Conservation (phyloP, 2,113 vertebrate genomes). For the Hystrix brachyura region DNA sequence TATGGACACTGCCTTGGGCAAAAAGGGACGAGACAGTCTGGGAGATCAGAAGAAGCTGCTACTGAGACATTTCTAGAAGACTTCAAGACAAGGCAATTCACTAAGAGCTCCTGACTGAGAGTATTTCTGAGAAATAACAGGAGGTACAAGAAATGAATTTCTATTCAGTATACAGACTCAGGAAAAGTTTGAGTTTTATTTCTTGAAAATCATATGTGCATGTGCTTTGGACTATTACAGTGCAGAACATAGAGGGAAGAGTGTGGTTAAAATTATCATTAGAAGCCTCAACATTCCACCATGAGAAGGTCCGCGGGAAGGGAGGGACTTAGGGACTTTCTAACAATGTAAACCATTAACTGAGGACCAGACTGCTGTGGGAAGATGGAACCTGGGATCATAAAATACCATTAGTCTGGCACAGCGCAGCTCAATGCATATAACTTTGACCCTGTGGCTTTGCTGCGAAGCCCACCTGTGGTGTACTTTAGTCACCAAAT, state of each 20-base stretch:
- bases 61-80: slow-evolving; percentile 15
- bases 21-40: neutral
- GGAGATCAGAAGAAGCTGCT: neutral
- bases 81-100: neutral
- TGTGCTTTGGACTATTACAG: slow-evolving; percentile 15
- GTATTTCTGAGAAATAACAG: slow-evolving; percentile 47
- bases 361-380: neutral
- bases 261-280: slow-evolving; percentile 67
- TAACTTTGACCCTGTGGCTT: slow-evolving; percentile 15
- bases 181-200: slow-evolving; percentile 23
- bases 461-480: slow-evolving; percentile 43
- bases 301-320: slow-evolving; percentile 15
- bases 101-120: neutral
- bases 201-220: slow-evolving; percentile 26
- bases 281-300: slow-evolving; percentile 51
- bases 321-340: neutral
- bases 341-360: slow-evolving; percentile 41
- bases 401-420: slow-evolving; percentile 52
- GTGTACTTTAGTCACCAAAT: neutral
- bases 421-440: neutral
- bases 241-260: slow-evolving; percentile 22
- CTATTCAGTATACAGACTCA: neutral
- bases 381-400: slow-evolving; percentile 20
- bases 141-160: slow-evolving; percentile 16
- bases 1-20: neutral